A percentile compares a stretch with the other conserved stretches of the same genome.
phyloP scores from a whole-genome alignment of 2,797 vertebrate species.

The Triplophysa bombifrons region DNA sequence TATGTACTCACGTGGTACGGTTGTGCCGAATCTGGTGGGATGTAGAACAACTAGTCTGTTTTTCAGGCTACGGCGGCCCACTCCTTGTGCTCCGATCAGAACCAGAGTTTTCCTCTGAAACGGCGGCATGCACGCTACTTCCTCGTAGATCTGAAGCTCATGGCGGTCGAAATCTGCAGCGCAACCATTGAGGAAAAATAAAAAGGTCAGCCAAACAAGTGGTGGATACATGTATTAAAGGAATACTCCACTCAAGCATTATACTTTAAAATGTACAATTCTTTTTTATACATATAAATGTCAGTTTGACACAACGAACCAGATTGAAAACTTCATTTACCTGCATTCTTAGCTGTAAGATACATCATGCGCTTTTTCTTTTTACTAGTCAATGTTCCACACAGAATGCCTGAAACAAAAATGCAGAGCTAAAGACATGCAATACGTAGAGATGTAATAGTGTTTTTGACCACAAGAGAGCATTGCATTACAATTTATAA shows the following conservation, averaged over 20 bases:
- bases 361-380: slow-evolving; percentile 99
- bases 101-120: slow-evolving; percentile 97
- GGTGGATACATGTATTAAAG: too few relatives aligned
- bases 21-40: slow-evolving; percentile 90
- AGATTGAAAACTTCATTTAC: slow-evolving; percentile 63
- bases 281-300: too few relatives aligned
- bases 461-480: slow-evolving; percentile 61
- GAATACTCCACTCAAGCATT: too few relatives aligned
- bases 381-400: slow-evolving; percentile 91
- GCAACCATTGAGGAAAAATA: background rate
- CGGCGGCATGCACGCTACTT: slow-evolving; percentile 94
- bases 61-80: slow-evolving; percentile 95
- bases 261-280: too few relatives aligned
- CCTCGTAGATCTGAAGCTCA: slow-evolving; percentile 98
- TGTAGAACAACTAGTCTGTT: slow-evolving; percentile 93
- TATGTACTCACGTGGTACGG: slow-evolving; percentile 88
- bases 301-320: background rate
- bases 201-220: background rate
- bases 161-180: slow-evolving; percentile 93
- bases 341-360: slow-evolving; percentile 95
- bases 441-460: background rate
- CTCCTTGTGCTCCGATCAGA: slow-evolving; percentile 96
- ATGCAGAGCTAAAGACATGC: background rate
- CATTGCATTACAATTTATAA: slow-evolving; percentile 1
- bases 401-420: slow-evolving; percentile 84